Base-by-base conservation (phyloP, 1,140 invertebrate species). In the Sycophaga agraensis region DNA sequence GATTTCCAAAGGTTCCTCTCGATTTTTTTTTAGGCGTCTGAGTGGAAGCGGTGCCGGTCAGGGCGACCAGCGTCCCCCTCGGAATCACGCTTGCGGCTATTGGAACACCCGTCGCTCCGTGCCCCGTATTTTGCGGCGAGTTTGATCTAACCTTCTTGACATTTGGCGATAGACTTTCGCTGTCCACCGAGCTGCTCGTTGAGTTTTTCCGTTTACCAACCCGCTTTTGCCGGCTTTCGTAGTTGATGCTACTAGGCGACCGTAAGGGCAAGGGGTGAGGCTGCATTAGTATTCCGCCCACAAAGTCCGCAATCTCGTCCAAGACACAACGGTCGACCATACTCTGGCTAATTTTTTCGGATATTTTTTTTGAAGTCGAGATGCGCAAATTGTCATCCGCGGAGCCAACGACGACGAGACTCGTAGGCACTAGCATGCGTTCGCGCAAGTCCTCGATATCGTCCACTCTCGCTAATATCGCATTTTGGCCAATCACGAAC, bases 271-370 rank as follows among this genome's bases (percentile, higher is more conserved):
- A 70, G 5, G 85, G 85, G 64, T 83, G 84, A 3, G 86, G 86
- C 65, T 86, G 84, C 9, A 83, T 66, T 19, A 88, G 66, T 19
- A 87, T 82, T 17, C 78, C 82, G 14, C 82, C 85, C 0, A 87
- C 71, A 72, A 87, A 88, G 50, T 88, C 86, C 0, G 80, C 85
- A 26, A 88, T 77, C 69, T 88, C 86, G 65, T 88, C 86, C 62
- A 90, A 73, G 53, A 96, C 87, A 73, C 87, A 89, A 39, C 88
- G 80, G 73, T 95, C 92, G 1, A 93, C 90, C 82, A 93, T 90
- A 24, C 84, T 82, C 71, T 95, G 92, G 0, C 91, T 94, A 16
- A 94, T 85, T 34, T 87, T 86, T 63, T 93, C 89, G 4, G 82
- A 76, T 64, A 87, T 83, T 53, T 89, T 87, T 70, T 92, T 91